phyloP scores from a whole-genome alignment of 2,888 invertebrate genomes.

The Trisateles emortualis region DNA sequence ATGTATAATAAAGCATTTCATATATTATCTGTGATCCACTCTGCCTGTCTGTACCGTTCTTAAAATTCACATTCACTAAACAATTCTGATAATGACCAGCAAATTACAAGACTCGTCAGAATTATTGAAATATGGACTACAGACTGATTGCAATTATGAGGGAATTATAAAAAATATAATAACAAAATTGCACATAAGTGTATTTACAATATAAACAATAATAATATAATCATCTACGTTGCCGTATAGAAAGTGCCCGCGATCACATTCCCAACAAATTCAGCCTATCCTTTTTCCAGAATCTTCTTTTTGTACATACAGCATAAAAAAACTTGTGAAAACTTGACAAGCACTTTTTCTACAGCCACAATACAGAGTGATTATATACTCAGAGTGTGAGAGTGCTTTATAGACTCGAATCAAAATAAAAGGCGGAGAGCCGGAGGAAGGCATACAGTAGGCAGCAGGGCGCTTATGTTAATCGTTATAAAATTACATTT shows the following conservation, averaged over 20 bases:
- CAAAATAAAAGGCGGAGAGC: neutral
- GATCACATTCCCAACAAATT: neutral
- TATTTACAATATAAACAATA: constrained; percentile 56
- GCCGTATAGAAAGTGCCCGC: neutral
- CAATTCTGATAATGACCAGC: neutral
- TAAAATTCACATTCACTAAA: neutral
- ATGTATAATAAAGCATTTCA: too few species aligned
- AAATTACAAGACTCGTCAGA: neutral
- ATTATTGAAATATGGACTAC: neutral
- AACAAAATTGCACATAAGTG: constrained; percentile 44
- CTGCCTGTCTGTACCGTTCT: neutral
- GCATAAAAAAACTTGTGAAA: neutral
- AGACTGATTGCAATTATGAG: constrained; percentile 18
- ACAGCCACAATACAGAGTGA: neutral
- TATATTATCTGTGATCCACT: neutral
- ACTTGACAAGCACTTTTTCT: constrained; percentile 2
- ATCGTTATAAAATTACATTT: neutral
- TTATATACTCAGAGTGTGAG: neutral
- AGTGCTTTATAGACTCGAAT: constrained; percentile 7
- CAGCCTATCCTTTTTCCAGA: neutral
- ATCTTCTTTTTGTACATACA: constrained; percentile 3
- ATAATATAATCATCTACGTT: constrained; percentile 30
- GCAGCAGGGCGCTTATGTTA: too few species aligned
- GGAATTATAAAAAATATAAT: constrained; percentile 31
- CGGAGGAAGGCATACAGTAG: constrained; percentile 1